These are phyloP conservation scores for Acanthopleura granulata DNA, from an alignment of 2,888 invertebrate genomes.

Conservation along the genomic window DNA sequence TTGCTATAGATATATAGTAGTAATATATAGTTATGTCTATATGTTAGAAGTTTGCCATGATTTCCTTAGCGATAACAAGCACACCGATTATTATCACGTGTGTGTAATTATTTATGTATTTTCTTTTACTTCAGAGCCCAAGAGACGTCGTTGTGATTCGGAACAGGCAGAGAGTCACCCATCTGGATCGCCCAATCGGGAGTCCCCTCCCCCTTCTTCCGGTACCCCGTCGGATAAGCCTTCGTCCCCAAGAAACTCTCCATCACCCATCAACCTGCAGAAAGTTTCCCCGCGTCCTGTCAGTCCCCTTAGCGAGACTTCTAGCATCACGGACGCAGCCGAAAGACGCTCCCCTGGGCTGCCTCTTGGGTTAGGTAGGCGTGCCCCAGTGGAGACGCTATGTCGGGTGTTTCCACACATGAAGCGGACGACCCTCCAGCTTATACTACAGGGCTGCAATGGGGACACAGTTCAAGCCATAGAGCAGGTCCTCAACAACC, in stretches of 20 bases:
- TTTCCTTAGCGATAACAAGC: no score
- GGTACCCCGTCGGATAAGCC: background rate
- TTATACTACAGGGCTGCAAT: slow-evolving; percentile 84
- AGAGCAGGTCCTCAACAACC: slow-evolving; percentile 80
- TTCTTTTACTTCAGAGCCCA: background rate
- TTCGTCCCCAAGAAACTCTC: background rate
- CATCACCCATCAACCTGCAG: slow-evolving; percentile 16
- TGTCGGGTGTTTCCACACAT: slow-evolving; percentile 90
- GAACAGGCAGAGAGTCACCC: background rate
- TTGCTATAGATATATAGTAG: no score
- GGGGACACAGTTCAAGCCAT: slow-evolving; percentile 94
- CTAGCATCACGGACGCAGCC: background rate
- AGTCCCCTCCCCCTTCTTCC: background rate
- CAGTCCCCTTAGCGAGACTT: slow-evolving; percentile 19
- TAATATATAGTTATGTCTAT: no score
- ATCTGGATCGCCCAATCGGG: background rate
- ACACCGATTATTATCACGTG: no score
- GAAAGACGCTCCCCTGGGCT: slow-evolving; percentile 12
- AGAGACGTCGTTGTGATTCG: background rate
- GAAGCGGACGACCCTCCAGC: slow-evolving; percentile 87
- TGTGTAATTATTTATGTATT: background rate
- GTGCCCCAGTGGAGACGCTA: slow-evolving; percentile 83
- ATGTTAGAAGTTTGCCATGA: no score
- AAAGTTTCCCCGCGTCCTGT: slow-evolving; percentile 17
- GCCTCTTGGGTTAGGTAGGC: slow-evolving; percentile 32